These are phyloP conservation scores for Tenthredo amoena DNA, from an alignment of 2,888 invertebrate genomes.

Conservation along the genomic window DNA sequence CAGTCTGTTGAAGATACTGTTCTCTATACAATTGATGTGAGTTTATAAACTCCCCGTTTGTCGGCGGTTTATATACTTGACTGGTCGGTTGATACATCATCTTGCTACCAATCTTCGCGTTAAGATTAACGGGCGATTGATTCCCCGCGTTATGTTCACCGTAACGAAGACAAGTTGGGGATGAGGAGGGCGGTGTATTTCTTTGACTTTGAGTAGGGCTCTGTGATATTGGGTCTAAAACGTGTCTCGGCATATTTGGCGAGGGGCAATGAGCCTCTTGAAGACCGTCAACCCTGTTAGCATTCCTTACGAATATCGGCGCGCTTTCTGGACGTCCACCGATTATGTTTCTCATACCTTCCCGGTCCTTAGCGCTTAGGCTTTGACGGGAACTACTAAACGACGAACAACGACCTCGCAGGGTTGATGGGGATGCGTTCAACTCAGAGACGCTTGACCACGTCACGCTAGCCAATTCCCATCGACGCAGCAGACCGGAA, in stretches of 20 bases:
- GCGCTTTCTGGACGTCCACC: slow-evolving; percentile 75
- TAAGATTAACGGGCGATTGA: slow-evolving; percentile 54
- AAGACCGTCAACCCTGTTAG: slow-evolving; percentile 73
- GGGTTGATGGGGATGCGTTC: slow-evolving; percentile 58
- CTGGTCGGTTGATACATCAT: slow-evolving; percentile 59
- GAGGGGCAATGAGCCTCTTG: slow-evolving; percentile 70
- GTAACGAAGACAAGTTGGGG: slow-evolving; percentile 67
- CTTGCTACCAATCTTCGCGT: slow-evolving; percentile 60
- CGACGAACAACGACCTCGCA: slow-evolving; percentile 53
- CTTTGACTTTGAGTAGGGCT: slow-evolving; percentile 74
- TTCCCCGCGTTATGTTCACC: slow-evolving; percentile 60
- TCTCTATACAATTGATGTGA: slow-evolving; percentile 71
- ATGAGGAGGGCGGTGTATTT: slow-evolving; percentile 67
- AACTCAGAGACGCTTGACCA: slow-evolving; percentile 70
- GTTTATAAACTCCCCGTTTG: slow-evolving; percentile 71
- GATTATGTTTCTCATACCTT: slow-evolving; percentile 74
- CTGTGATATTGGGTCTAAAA: slow-evolving; percentile 74
- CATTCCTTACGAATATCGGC: slow-evolving; percentile 71
- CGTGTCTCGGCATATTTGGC: slow-evolving; percentile 73
- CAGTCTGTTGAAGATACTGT: slow-evolving; percentile 73
- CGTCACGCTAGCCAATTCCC: slow-evolving; percentile 86
- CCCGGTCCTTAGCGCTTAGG: slow-evolving; percentile 71
- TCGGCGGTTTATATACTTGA: slow-evolving; percentile 53
- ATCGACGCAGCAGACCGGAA: slow-evolving; percentile 85
- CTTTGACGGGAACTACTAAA: slow-evolving; percentile 64